Evolutionary conservation across 2,113 vertebrate genomes (phyloP), one percentile per base, ranked within the genome.

Genomic region (Carassius auratus): DNA sequence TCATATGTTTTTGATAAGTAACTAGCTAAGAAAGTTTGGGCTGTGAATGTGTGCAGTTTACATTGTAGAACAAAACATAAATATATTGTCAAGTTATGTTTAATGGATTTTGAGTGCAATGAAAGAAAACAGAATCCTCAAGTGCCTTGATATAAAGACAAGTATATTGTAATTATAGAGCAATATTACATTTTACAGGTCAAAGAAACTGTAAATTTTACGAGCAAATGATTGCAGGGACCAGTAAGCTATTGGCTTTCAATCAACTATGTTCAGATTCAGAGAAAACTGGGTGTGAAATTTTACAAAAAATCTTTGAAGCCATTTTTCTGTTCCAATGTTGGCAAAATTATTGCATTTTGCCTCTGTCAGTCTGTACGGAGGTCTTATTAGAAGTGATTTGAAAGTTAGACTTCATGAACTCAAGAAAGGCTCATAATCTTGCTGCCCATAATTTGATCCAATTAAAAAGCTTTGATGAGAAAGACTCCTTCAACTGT

Each of bases 381-480:
- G 84, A 78, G 48, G 87, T 89, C 84, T 85, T n/a, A 78, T 76
- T 71, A 85, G 14, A 76, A 82, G 68, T 68, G 86, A 87, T 80
- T 66, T 62, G 26, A 8, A 86, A 82, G 78, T 82, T 76, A 75
- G 33, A 57, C 77, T 75, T 74, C 57, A 64, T 33, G 48, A 74
- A 66, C 69, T 86, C 79, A 73, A 73, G 42, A 50, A 62, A 26
- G 26, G 52, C 73, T 76, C 71, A 68, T 69, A 19, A 59, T 86
- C 71, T 84, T 73, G 33, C 75, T 48, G 26, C 19, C 84, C 17
- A 33, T 86, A 79, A 86, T 91, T 83, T 89, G 66, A 88, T 85
- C 86, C 90, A 88, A 88, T 91, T 90, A 89, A 45, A 87, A 77
- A 81, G 80, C 82, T 84, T 86, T 90, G 71, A 85, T 86, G 81